Conservation (phyloP, 1,140 invertebrate species). For the Micrasema longulum region DNA sequence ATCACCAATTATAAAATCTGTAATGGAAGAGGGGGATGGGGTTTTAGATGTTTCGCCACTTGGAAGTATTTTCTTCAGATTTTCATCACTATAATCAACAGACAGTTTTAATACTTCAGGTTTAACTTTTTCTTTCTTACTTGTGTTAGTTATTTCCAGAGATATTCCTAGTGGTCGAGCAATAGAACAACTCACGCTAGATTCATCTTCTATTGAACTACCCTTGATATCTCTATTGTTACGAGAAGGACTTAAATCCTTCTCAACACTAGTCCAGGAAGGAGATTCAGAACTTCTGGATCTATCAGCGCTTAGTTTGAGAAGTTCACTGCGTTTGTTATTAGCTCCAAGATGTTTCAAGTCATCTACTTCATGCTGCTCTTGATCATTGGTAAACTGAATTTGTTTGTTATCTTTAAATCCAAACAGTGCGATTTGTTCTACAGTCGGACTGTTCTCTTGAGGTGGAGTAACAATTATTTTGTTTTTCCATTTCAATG, state of each 20-base stretch:
- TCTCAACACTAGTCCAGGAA: conserved; percentile 73
- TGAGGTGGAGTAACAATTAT: conserved; percentile 68
- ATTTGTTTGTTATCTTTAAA: conserved; percentile 59
- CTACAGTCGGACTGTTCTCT: conserved; percentile 67
- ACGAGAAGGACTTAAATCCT: conserved; percentile 69
- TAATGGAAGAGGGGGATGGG: conserved; percentile 59
- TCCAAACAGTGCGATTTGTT: conserved; percentile 66
- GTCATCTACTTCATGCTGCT: conserved; percentile 57
- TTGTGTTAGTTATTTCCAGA: conserved; percentile 73
- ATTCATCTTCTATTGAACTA: conserved; percentile 78
- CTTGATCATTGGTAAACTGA: conserved; percentile 53
- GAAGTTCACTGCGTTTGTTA: conserved; percentile 64
- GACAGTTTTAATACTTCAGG: conserved; percentile 66
- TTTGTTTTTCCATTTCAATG: conserved; percentile 68
- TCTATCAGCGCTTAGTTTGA: conserved; percentile 73
- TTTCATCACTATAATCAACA: conserved; percentile 64
- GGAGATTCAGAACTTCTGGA: conserved; percentile 75
- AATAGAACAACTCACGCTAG: conserved; percentile 83
- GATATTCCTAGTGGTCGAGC: conserved; percentile 81
- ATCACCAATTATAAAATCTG: conserved; percentile 62
- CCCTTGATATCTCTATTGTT: conserved; percentile 70
- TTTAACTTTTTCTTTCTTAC: conserved; percentile 68
- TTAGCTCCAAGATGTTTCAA: conserved; percentile 64
- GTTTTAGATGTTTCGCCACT: conserved; percentile 66
- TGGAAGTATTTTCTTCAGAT: conserved; percentile 60